Conservation (phyloP, 2,113 vertebrate species). For the Myxocyprinus asiaticus region DNA sequence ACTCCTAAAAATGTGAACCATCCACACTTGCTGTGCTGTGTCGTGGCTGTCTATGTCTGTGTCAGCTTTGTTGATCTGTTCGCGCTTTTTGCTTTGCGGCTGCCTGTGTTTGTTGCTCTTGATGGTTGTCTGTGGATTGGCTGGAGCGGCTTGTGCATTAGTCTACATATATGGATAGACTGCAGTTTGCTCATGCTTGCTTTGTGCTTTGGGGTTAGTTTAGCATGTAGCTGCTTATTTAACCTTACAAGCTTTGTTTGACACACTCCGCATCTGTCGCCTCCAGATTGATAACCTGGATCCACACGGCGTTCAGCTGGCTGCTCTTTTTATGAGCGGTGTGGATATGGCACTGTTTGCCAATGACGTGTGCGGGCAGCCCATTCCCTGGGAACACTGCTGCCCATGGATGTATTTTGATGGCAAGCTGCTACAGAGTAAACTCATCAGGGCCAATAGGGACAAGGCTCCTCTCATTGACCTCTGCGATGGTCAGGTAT, state of each 20-base stretch:
- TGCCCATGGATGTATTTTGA: conserved; percentile 99
- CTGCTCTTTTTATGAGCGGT: conserved; percentile 93
- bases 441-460: conserved; percentile 88
- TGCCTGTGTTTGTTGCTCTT: conserved; percentile 49
- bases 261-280: conserved; percentile 23
- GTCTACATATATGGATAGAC: conserved; percentile 48
- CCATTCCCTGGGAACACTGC: conserved; percentile 94
- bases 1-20: conserved; percentile 50
- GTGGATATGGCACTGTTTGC: conserved; percentile 95
- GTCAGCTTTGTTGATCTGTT: conserved; percentile 40
- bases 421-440: conserved; percentile 93
- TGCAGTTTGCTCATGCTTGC: conserved; percentile 45
- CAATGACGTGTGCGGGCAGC: conserved; percentile 91
- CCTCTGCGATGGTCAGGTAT: conserved; percentile 99
- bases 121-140: conserved; percentile 53
- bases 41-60: conserved; percentile 46
- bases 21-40: conserved; percentile 57
- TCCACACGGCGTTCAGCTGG: conserved; percentile 90
- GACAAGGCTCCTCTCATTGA: conserved; percentile 95
- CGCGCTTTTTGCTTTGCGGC: conserved; percentile 41
- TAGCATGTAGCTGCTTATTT: neutral
- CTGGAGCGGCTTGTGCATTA: conserved; percentile 43
- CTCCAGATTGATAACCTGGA: conserved; percentile 92
- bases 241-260: conserved; percentile 17
- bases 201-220: conserved; percentile 33